phyloP scores from a whole-genome alignment of 2,888 invertebrate species.

The Clusia tigrina region DNA sequence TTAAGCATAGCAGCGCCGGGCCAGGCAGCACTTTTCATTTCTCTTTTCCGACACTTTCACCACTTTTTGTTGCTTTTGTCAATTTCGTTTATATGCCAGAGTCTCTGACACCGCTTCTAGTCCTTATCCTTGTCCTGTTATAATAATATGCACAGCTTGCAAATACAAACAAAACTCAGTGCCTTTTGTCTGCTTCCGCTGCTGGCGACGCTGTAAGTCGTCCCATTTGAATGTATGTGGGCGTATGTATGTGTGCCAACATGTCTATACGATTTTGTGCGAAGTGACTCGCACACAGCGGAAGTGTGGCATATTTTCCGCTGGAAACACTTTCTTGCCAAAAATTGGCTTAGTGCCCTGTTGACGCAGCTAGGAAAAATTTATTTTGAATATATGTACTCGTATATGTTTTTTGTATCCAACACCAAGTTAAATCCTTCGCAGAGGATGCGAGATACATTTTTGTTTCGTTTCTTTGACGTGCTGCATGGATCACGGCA shows the following conservation, averaged over 20 bases:
- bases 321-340: not conserved
- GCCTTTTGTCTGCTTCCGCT: not conserved
- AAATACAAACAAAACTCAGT: not conserved
- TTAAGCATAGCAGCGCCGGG: constrained; percentile 9
- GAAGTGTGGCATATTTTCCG: constrained; percentile 6
- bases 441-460: not conserved
- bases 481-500: not conserved
- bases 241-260: not conserved
- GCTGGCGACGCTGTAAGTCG: too few relatives aligned
- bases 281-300: not conserved
- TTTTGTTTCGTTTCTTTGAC: not conserved
- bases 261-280: too few relatives aligned
- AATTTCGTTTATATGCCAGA: not conserved
- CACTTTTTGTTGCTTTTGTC: not conserved
- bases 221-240: not conserved
- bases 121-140: constrained; percentile 1
- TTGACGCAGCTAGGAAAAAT: not conserved
- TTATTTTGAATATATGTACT: not conserved
- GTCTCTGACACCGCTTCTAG: not conserved
- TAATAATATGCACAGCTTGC: not conserved
- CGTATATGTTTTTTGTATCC: not conserved
- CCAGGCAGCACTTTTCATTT: not conserved
- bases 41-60: not conserved
- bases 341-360: constrained; percentile 5
- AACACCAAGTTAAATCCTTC: not conserved